Evolutionary conservation across 2,797 vertebrate genomes (phyloP).

Genomic region (Holocentrus rufus): DNA sequence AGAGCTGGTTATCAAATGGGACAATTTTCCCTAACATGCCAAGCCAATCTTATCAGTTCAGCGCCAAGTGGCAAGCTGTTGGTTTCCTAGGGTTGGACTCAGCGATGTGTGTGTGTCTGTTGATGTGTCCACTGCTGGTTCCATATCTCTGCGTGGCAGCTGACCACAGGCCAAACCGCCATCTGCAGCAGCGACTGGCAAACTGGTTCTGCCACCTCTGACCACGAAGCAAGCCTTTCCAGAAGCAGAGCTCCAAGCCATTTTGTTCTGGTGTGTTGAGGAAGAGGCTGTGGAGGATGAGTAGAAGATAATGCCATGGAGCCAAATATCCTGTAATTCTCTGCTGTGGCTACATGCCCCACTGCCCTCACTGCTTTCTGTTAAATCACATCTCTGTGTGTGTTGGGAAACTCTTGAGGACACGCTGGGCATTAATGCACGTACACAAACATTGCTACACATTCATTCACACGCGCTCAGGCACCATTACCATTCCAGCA

Average conservation of each 20-base stretch:
- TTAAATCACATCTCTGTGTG: background rate
- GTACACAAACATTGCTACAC: background rate
- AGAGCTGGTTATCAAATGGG: background rate
- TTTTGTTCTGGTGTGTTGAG: background rate
- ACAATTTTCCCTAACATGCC: background rate
- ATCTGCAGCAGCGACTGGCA: background rate
- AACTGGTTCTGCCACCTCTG: background rate
- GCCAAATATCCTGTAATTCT: background rate
- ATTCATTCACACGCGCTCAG: background rate
- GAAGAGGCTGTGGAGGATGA: background rate
- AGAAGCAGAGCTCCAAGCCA: background rate
- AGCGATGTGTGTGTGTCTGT: background rate
- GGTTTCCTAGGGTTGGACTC: background rate
- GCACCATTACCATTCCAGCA: background rate
- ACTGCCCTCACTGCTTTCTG: background rate
- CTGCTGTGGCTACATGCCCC: constrained; percentile 2
- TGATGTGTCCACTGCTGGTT: background rate
- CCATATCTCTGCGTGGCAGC: background rate
- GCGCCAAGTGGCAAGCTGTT: background rate
- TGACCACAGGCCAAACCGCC: constrained; percentile 4
- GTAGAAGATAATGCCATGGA: background rate
- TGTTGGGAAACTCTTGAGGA: background rate
- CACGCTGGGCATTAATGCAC: background rate
- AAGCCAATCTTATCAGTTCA: constrained; percentile 1
- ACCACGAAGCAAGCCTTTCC: background rate